Base-by-base conservation (phyloP, 2,797 vertebrate species). In the Enteromius viviparus region DNA sequence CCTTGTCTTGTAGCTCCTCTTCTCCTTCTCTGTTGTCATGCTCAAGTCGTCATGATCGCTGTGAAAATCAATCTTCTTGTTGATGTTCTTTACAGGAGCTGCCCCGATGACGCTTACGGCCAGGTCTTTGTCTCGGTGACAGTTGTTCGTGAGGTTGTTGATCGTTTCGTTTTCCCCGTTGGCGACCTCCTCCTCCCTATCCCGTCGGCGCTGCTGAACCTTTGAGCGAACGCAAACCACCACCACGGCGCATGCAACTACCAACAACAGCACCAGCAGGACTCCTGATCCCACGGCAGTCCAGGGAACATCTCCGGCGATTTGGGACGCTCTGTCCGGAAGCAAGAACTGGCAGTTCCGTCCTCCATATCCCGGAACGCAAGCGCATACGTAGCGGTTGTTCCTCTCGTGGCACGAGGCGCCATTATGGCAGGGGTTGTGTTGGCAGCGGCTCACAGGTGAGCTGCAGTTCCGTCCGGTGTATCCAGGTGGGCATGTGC, bases 271-370 rank as follows among this genome's bases (percentile, higher is more conserved):
- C 80, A 98, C 98, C 78, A 99, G 92, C 32, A 96, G 94, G 82
- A 95, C 95, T 0, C 97, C 98, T 0, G 98, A 97, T 0, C 96
- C 95, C 3, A 99, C 93, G 0, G 97, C 98, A 34, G 96, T 97
- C 98, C 97, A 99, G 62, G 97, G 97, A 49, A 98, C 92, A 0
- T 94, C 94, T 12, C 94, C 91, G 11, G 92, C 92, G 1, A 96
- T 96, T 90, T 96, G 91, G 49, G 96, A 94, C 0, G 95, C 94
- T 0, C 95, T 95, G 87, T 97, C 97, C 0, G 98, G 97, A 15
- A 99, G 95, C 91, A 99, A 87, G 76, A 98, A 98, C 91, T 99
- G 97, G 89, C 98, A 99, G 91, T 98, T 99, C 77, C 96, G 94
- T 21, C 98, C 98, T 0, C 97, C 98, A 0, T 98, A 99, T 7